A percentile compares a stretch with the other conserved stretches of the same genome.
Conservation (phyloP, 2,113 vertebrate genomes). For the Neodontobutis hainanensis region DNA sequence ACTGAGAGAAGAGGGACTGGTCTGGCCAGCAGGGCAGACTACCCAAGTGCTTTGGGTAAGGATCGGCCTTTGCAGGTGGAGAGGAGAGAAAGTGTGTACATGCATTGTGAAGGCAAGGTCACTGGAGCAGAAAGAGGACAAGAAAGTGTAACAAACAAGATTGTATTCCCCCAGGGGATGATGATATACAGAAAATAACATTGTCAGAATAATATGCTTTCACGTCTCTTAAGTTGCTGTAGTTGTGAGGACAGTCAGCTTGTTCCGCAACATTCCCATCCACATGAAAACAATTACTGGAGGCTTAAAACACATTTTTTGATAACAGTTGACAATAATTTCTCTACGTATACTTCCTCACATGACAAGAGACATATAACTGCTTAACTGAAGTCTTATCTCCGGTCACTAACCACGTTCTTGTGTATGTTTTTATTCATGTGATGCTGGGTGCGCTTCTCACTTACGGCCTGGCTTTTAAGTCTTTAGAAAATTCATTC, state of each 20-base stretch:
- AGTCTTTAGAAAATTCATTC: neutral
- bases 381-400: neutral
- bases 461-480: constrained; percentile 2
- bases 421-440: neutral
- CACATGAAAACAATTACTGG: constrained; percentile 1
- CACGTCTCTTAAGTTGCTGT: constrained; percentile 9
- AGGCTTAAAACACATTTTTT: constrained; percentile 16
- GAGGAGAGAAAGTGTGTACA: constrained; percentile 4
- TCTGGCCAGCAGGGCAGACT: constrained; percentile 7
- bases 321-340: constrained; percentile 20
- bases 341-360: constrained; percentile 14
- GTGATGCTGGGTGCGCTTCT: neutral
- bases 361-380: constrained; percentile 5
- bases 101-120: constrained; percentile 19
- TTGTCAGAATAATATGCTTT: constrained; percentile 37
- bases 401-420: constrained; percentile 1
- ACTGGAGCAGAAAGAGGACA: constrained; percentile 40
- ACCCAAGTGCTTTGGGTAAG: constrained; percentile 32
- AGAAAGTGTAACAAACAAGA: constrained; percentile 54
- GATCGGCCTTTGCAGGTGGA: constrained; percentile 39
- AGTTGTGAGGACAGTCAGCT: neutral
- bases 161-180: constrained; percentile 35
- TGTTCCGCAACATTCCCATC: neutral
- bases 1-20: constrained; percentile 18
- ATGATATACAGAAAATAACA: constrained; percentile 40